Base-by-base conservation (phyloP, 2,797 vertebrate genomes). In the Gallirallus australis region DNA sequence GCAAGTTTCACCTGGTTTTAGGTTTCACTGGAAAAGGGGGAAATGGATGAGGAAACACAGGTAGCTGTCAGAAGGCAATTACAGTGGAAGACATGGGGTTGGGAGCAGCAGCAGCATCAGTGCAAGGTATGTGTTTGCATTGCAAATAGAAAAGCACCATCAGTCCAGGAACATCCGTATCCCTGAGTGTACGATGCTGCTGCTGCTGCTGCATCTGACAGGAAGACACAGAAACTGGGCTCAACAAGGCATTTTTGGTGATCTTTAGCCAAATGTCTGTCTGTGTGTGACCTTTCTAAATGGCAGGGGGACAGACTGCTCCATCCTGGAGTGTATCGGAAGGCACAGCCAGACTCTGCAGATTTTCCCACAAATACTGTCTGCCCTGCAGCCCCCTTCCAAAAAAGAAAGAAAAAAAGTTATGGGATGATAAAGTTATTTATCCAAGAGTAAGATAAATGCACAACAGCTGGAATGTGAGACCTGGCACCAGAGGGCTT, bases 381-480 rank as follows among this genome's bases (percentile, higher is more conserved):
- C 94, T 97, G 86, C 90, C 60, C 71, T 64, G 65, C 77, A 95
- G 85, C 65, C 54, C 54, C 9, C 1, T 85, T 96, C 72, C 25
- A 61, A 33, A 50, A 45, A 42, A 47, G 45, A 19, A 47, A 47
- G 21, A 47, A 48, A 73, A 70, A 82, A 71, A 25, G 33, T 88
- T 93, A 91, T 30, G 47, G 60, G 39, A 96, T 96, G 96, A 92
- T 86, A 77, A 94, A 97, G 60, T 45, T 92, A 33, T 97, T 97
- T 94, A 83, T 91, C 75, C 3, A 0, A 93, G 72, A 79, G 69
- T 57, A 98, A 97, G 97, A 98, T 76, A 96, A 97, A 97, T 97
- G 97, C 82, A 65, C 93, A 97, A 97, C 97, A 98, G 97, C 98
- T 98, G 98, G 97, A 97, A 97, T 92, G 94, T 9, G 37, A 96